Percentiles rank a stretch among this genome's conserved stretches.
Evolutionary conservation across 2,113 vertebrate species (phyloP).

Genomic region (Phoxinus phoxinus): DNA sequence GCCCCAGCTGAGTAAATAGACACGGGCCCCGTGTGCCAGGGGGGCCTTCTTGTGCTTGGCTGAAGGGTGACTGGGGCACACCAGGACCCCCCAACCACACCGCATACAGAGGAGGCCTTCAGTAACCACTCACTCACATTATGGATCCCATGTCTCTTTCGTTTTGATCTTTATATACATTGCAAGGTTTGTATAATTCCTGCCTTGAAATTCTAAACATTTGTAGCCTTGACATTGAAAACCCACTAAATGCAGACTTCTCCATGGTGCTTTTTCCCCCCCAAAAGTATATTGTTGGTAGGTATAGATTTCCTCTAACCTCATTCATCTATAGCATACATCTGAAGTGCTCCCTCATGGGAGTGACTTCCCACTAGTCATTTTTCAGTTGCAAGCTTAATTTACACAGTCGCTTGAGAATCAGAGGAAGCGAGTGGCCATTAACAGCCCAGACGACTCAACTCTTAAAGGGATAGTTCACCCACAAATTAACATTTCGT

Average conservation of each 20-base stretch:
- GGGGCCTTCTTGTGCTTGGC: conserved; percentile 56
- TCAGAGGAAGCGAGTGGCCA: neutral
- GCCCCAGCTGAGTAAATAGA: conserved; percentile 82
- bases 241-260: conserved; percentile 69
- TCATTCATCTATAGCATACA: conserved; percentile 63
- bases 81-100: conserved; percentile 60
- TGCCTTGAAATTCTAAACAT: conserved; percentile 65
- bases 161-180: conserved; percentile 77
- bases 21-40: conserved; percentile 64
- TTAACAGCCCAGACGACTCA: neutral
- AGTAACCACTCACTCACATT: conserved; percentile 63
- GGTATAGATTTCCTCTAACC: conserved; percentile 68
- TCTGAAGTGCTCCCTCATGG: conserved; percentile 44
- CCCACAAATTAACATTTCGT: neutral
- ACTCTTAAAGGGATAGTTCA: neutral
- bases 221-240: conserved; percentile 76
- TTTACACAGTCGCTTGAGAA: neutral
- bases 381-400: neutral
- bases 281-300: conserved; percentile 58
- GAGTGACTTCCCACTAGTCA: conserved; percentile 15
- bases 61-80: conserved; percentile 64
- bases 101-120: conserved; percentile 68
- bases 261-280: conserved; percentile 50
- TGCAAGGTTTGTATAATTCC: conserved; percentile 71
- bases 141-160: conserved; percentile 64